Conservation (phyloP, 2,113 vertebrate species). For the Numenius arquata region DNA sequence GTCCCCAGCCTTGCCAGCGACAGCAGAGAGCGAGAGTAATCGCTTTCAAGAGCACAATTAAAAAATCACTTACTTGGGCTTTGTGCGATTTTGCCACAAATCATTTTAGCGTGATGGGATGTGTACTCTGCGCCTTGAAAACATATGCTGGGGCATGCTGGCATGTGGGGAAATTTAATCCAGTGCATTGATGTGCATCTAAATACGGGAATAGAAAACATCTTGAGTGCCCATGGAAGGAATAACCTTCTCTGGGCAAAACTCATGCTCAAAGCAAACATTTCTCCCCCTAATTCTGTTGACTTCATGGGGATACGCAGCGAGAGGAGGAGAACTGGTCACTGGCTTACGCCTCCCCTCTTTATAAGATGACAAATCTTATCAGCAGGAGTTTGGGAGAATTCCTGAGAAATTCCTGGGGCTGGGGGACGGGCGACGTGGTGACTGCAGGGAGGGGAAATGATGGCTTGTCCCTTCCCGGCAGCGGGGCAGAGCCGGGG, state of each 20-base stretch:
- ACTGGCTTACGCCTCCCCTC: background rate
- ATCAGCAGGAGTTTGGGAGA: background rate
- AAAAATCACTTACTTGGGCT: background rate
- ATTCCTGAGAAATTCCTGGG: background rate
- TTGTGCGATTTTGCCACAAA: background rate
- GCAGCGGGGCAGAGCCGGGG: background rate
- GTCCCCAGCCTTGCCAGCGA: background rate
- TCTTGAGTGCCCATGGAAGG: background rate
- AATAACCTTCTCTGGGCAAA: background rate
- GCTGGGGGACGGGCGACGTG: fast-evolving
- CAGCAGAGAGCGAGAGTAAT: background rate
- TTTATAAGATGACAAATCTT: background rate
- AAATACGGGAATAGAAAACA: background rate
- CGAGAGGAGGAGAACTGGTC: background rate
- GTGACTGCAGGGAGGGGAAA: background rate
- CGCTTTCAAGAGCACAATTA: background rate
- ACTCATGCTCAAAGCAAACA: background rate
- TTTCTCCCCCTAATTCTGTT: background rate
- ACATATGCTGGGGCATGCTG: background rate
- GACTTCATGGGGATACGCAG: fast-evolving
- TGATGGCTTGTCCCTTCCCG: fast-evolving
- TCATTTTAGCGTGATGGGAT: background rate
- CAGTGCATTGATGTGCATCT: background rate
- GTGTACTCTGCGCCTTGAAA: background rate
- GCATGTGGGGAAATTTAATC: background rate